Conservation (phyloP, 2,797 vertebrate genomes). For the Spatula clypeata region DNA sequence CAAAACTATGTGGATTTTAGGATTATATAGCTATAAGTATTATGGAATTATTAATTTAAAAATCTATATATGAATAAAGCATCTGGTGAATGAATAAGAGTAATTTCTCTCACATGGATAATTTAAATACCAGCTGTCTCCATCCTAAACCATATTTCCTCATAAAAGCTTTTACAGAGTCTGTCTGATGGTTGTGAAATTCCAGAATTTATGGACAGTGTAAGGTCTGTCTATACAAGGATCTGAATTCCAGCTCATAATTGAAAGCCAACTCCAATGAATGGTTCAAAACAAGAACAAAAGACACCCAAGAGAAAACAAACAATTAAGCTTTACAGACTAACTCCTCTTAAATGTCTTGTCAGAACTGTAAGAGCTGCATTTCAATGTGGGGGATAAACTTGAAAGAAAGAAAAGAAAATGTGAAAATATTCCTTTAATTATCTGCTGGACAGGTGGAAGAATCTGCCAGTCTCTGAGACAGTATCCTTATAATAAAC, state of each 20-base stretch:
- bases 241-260: slow-evolving; percentile 38
- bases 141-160: slow-evolving; percentile 75
- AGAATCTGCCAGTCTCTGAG: neutral
- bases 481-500: neutral
- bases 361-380: neutral
- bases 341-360: slow-evolving; percentile 2
- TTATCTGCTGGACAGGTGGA: neutral
- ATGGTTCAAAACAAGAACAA: slow-evolving; percentile 37
- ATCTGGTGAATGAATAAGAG: slow-evolving; percentile 77
- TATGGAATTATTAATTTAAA: slow-evolving; percentile 80
- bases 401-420: neutral
- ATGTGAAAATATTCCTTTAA: neutral
- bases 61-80: slow-evolving; percentile 76
- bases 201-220: slow-evolving; percentile 63
- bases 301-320: slow-evolving; percentile 26
- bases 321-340: slow-evolving; percentile 9
- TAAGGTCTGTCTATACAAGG: slow-evolving; percentile 34
- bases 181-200: slow-evolving; percentile 63
- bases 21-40: slow-evolving; percentile 49
- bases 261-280: slow-evolving; percentile 16
- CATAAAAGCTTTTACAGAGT: slow-evolving; percentile 78
- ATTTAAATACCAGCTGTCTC: slow-evolving; percentile 80
- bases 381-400: neutral
- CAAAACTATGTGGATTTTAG: slow-evolving; percentile 48
- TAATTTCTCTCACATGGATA: slow-evolving; percentile 77